A percentile compares a stretch with the other conserved stretches of the same genome.
These are phyloP conservation scores for Hipposideros larvatus DNA, from an alignment of 2,797 vertebrate genomes.

Conservation along the genomic window DNA sequence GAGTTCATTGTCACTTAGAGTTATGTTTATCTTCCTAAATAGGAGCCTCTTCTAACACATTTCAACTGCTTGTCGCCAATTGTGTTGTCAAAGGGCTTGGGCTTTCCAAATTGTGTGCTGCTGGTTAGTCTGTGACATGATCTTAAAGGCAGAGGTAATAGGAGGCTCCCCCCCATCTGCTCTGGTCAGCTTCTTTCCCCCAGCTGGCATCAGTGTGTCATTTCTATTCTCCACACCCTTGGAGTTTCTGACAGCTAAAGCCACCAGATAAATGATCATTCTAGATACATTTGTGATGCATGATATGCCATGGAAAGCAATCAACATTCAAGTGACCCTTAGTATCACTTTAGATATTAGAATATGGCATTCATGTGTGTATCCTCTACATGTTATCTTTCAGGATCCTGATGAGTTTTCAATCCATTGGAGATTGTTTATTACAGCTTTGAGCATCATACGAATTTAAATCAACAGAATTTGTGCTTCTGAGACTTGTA, in stretches of 20 bases:
- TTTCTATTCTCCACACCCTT: constrained; percentile 87
- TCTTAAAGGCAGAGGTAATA: constrained; percentile 58
- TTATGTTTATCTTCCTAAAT: constrained; percentile 58
- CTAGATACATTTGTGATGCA: constrained; percentile 32
- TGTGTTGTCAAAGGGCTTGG: constrained; percentile 49
- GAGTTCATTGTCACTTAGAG: constrained; percentile 62
- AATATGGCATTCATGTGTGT: background rate
- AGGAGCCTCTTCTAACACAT: constrained; percentile 65
- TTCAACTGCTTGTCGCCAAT: constrained; percentile 56
- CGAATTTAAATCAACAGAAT: constrained; percentile 1
- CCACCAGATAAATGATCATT: constrained; percentile 64
- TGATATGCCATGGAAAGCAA: constrained; percentile 61
- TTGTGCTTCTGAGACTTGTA: background rate
- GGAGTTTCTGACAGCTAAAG: constrained; percentile 81
- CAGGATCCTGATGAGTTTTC: constrained; percentile 46
- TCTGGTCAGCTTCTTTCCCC: constrained; percentile 81
- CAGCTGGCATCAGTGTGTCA: constrained; percentile 83
- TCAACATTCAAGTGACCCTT: background rate
- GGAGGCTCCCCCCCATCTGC: constrained; percentile 82
- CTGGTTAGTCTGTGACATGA: constrained; percentile 57
- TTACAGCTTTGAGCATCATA: constrained; percentile 4
- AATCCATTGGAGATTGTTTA: constrained; percentile 44
- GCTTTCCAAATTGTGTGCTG: constrained; percentile 64
- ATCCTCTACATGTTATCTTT: constrained; percentile 18
- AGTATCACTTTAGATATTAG: constrained; percentile 1